These are phyloP conservation scores for Calyptomena viridis DNA, from an alignment of 2,113 vertebrate species.

Conservation along the genomic window DNA sequence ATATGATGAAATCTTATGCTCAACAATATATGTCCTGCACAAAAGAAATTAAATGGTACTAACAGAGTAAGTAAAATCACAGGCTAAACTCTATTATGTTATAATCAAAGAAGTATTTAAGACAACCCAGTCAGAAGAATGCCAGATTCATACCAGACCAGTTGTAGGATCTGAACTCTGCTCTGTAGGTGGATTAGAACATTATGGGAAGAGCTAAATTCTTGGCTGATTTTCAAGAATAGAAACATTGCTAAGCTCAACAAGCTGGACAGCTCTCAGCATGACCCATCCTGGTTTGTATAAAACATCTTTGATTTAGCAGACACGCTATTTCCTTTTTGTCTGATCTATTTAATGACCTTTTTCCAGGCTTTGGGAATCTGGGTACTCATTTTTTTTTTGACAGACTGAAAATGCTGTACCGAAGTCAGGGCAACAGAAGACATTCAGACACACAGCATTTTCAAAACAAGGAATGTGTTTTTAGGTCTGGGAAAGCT, in stretches of 20 bases:
- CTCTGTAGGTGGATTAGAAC: conserved; percentile 36
- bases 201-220: conserved; percentile 29
- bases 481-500: neutral
- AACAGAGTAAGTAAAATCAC: neutral
- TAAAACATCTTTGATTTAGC: conserved; percentile 41
- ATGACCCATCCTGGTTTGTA: conserved; percentile 17
- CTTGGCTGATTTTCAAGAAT: conserved; percentile 37
- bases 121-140: neutral
- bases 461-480: neutral
- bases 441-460: neutral
- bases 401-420: neutral
- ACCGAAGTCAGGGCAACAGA: neutral
- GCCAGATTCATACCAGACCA: neutral
- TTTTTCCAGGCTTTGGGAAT: conserved; percentile 9
- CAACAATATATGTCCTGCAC: neutral
- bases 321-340: conserved; percentile 30
- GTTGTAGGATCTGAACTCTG: neutral
- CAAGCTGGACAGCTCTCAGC: conserved; percentile 37
- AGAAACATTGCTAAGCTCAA: conserved; percentile 29
- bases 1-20: neutral
- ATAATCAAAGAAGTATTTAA: neutral
- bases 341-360: conserved; percentile 9
- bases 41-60: neutral
- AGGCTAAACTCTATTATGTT: neutral
- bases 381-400: neutral